Evolutionary conservation across 2,888 invertebrate genomes (phyloP).

Genomic region (Sialis fuliginosa): DNA sequence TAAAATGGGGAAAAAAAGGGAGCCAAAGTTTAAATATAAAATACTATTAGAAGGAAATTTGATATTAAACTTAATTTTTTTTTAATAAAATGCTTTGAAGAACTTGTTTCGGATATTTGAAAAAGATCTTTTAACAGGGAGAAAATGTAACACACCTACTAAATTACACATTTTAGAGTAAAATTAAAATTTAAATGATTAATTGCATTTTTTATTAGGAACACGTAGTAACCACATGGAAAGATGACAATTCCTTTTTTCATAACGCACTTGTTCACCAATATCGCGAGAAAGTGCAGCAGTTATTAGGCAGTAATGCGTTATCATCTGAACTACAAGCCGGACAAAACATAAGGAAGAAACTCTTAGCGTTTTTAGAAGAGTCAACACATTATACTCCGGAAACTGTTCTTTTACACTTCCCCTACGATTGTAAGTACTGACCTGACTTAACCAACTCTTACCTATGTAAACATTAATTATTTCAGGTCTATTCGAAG

Average conservation of each 20-base stretch:
- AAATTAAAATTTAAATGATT: no score
- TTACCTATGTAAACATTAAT: neutral
- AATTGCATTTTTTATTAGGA: conserved; percentile 32
- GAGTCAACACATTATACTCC: conserved; percentile 68
- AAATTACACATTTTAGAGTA: no score
- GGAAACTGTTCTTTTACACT: conserved; percentile 69
- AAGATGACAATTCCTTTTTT: conserved; percentile 65
- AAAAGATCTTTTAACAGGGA: no score
- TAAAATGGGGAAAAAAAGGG: no score
- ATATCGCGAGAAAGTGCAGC: conserved; percentile 54
- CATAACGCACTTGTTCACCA: conserved; percentile 84
- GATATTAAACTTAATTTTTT: no score
- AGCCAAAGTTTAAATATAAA: no score
- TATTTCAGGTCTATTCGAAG: conserved; percentile 56
- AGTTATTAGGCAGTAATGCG: conserved; percentile 18
- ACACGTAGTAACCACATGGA: conserved; percentile 82
- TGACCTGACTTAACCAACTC: neutral
- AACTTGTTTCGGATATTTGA: no score
- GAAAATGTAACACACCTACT: no score
- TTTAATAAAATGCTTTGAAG: no score
- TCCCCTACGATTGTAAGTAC: conserved; percentile 51
- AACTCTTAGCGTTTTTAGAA: conserved; percentile 62
- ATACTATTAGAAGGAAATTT: no score
- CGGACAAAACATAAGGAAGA: conserved; percentile 35
- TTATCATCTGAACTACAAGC: conserved; percentile 27